Evolutionary conservation across 2,888 invertebrate genomes (phyloP).

Genomic region (Hemicrepidius hirtus): DNA sequence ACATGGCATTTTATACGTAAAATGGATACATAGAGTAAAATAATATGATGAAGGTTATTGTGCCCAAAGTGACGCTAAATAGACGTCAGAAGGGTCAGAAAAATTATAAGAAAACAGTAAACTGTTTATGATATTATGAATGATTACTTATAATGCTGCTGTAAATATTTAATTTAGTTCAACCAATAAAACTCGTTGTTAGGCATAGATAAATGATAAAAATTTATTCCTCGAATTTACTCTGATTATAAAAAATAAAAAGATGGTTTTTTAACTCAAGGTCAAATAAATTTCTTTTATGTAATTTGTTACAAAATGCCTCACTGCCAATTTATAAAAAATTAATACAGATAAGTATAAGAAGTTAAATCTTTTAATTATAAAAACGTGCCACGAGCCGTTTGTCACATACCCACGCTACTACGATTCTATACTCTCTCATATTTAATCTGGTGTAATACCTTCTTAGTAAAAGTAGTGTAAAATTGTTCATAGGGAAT

Average conservation of each 20-base stretch:
- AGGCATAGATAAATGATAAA: not conserved
- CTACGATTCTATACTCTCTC: no score
- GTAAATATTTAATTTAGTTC: conserved; percentile 15
- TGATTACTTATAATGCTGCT: not conserved
- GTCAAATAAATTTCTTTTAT: no score
- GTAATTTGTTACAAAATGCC: no score
- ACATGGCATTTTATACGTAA: conserved; percentile 6
- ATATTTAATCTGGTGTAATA: no score
- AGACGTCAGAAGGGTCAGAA: conserved; percentile 30
- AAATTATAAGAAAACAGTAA: conserved; percentile 29
- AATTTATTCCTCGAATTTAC: not conserved
- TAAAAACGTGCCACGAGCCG: no score
- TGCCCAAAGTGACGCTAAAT: conserved; percentile 18
- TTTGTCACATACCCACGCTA: no score
- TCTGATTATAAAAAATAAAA: not conserved
- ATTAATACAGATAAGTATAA: no score
- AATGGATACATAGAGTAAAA: not conserved
- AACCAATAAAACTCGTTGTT: not conserved
- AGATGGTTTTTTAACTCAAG: no score
- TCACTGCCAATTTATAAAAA: no score
- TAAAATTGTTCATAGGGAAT: no score
- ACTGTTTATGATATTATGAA: conserved; percentile 17
- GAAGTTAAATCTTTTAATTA: no score
- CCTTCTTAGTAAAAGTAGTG: no score
- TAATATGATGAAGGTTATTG: conserved; percentile 27